Conservation (phyloP, 64 coral and sea anemone species). For the Catalaphyllia jardinei region DNA sequence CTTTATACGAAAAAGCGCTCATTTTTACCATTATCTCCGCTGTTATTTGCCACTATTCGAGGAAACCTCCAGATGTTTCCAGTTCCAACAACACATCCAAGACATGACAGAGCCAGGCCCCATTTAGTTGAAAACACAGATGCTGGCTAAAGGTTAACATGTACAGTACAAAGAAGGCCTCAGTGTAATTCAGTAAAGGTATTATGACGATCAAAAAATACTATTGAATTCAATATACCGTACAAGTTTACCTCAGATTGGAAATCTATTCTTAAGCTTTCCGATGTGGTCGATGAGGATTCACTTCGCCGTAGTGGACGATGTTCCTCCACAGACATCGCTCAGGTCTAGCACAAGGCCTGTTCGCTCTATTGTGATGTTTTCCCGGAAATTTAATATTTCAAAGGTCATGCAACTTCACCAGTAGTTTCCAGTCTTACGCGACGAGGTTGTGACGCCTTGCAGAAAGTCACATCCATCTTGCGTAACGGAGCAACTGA, state of each 20-base stretch:
- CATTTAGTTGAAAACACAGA: constrained; percentile 51
- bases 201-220: too few species aligned
- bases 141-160: not conserved
- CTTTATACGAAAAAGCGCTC: not conserved
- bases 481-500: not conserved
- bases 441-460: not conserved
- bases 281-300: not conserved
- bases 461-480: not conserved
- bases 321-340: constrained; percentile 5
- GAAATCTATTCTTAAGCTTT: not conserved
- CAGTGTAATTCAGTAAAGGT: not conserved
- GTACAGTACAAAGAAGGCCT: not conserved
- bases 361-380: too few species aligned
- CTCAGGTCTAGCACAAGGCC: too few species aligned
- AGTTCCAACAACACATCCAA: constrained; percentile 84
- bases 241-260: not conserved
- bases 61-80: constrained; percentile 95
- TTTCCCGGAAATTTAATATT: too few species aligned
- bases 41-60: constrained; percentile 81
- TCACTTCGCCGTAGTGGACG: not conserved
- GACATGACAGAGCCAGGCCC: constrained; percentile 72
- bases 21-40: constrained; percentile 63
- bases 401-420: too few species aligned
- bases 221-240: not conserved
- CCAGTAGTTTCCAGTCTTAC: not conserved